Percentiles rank a stretch among this genome's conserved stretches.
Conservation (phyloP, 35 echinoderm and acorn worm genomes). For the Stichopus chloronotus region DNA sequence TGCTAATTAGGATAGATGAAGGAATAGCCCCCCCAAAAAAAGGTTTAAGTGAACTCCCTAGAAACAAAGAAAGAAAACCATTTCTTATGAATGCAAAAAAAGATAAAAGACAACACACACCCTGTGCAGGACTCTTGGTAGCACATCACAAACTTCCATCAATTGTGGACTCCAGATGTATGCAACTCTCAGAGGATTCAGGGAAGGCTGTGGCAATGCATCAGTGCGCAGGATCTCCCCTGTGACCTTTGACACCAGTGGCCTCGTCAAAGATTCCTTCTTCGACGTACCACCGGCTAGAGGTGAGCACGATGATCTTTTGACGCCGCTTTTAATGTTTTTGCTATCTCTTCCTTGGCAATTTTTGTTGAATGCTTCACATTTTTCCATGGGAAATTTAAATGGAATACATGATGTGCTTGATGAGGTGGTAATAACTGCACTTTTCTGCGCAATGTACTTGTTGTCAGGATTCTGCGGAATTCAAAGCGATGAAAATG, state of each 20-base stretch:
- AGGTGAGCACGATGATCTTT: neutral
- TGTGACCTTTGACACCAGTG: neutral
- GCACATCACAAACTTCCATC: conserved; percentile 37
- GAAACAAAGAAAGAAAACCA: no score
- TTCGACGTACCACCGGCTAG: neutral
- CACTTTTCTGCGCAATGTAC: no score
- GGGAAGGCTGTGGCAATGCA: neutral
- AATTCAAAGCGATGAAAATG: no score
- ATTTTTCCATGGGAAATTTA: conserved; percentile 3
- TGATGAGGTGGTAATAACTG: no score
- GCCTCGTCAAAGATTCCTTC: neutral
- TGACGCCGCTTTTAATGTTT: neutral
- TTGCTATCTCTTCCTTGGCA: neutral
- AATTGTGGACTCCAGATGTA: conserved; percentile 55
- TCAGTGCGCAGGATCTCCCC: neutral
- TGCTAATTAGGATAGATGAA: no score
- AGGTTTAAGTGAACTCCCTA: no score
- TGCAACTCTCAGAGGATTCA: neutral
- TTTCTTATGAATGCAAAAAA: no score
- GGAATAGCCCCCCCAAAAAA: no score
- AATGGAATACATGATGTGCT: neutral
- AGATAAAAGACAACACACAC: neutral
- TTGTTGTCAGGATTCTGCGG: no score
- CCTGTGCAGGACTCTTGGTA: conserved; percentile 54
- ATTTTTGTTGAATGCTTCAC: neutral